These are phyloP conservation scores for Euleptes europaea DNA, from an alignment of 2,113 vertebrate species.

Conservation along the genomic window DNA sequence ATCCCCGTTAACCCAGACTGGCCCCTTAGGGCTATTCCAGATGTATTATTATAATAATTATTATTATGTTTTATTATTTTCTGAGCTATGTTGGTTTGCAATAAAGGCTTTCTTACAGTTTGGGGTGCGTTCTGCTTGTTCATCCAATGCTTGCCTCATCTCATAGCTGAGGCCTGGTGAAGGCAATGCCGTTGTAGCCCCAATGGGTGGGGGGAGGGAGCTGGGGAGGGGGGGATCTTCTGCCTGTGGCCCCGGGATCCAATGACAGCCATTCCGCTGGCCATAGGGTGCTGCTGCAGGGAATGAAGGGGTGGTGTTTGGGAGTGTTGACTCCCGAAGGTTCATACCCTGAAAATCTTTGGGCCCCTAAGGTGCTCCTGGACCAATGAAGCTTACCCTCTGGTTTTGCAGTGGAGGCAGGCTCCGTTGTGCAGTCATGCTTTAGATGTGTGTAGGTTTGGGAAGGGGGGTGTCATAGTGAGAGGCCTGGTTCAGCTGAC, in stretches of 20 bases:
- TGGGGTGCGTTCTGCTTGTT: neutral
- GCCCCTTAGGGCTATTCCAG: slow-evolving; percentile 18
- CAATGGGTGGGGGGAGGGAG: too few relatives aligned
- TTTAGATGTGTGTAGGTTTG: too few relatives aligned
- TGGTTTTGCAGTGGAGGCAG: too few relatives aligned
- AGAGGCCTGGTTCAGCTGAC: too few relatives aligned
- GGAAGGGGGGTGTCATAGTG: too few relatives aligned
- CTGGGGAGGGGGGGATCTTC: neutral
- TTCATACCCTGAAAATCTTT: too few relatives aligned
- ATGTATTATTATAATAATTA: slow-evolving; percentile 19
- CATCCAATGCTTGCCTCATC: neutral
- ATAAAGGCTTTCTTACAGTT: slow-evolving; percentile 42
- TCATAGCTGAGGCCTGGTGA: neutral
- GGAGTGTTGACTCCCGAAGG: too few relatives aligned
- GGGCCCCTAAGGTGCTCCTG: too few relatives aligned
- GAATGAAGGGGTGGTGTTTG: neutral
- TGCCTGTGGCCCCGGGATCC: neutral
- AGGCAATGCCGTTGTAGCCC: neutral
- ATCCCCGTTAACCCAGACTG: neutral
- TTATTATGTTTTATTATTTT: slow-evolving; percentile 27
- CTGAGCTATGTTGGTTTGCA: slow-evolving; percentile 36
- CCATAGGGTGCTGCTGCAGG: neutral
- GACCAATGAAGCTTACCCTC: too few relatives aligned
- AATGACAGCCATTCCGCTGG: accelerated
- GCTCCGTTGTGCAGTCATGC: too few relatives aligned